Conservation (phyloP, 1,140 invertebrate species). For the Drosophila sp. region DNA sequence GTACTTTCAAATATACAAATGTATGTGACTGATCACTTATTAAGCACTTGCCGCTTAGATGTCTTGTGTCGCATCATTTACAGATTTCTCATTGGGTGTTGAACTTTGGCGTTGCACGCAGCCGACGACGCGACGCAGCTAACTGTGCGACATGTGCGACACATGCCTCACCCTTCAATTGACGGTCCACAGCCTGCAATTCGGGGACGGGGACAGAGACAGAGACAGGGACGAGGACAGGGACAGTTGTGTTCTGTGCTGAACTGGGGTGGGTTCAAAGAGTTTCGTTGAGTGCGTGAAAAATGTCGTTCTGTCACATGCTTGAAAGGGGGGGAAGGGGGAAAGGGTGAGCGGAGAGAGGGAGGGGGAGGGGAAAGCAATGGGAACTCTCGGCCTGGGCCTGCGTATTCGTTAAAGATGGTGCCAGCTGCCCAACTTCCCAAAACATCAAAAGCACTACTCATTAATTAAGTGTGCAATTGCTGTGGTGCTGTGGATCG, state of each 20-base stretch:
- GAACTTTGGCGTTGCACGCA: slow-evolving; percentile 55
- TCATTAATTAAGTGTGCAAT: slow-evolving; percentile 83
- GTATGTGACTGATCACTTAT: slow-evolving; percentile 69
- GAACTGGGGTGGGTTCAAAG: slow-evolving; percentile 64
- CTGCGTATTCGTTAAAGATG: slow-evolving; percentile 9
- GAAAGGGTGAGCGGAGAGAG: too few relatives aligned
- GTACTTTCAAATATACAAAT: too few relatives aligned
- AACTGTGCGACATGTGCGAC: slow-evolving; percentile 64
- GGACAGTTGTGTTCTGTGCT: slow-evolving; percentile 36
- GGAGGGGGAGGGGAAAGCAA: background rate
- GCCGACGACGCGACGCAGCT: slow-evolving; percentile 1
- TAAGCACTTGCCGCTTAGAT: slow-evolving; percentile 64
- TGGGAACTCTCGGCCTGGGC: background rate
- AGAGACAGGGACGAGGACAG: slow-evolving; percentile 4
- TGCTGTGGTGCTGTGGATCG: slow-evolving; percentile 32
- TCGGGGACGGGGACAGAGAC: too few relatives aligned
- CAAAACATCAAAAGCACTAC: slow-evolving; percentile 77
- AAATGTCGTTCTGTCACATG: slow-evolving; percentile 77
- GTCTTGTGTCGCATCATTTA: slow-evolving; percentile 62
- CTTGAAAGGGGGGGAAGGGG: slow-evolving; percentile 4
- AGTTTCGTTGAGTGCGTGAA: slow-evolving; percentile 76
- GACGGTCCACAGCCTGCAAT: background rate
- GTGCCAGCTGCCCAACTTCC: slow-evolving; percentile 66
- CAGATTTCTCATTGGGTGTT: slow-evolving; percentile 70
- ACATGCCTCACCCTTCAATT: slow-evolving; percentile 52